A percentile compares a stretch with the other conserved stretches of the same genome.
Conservation (phyloP, 2,113 vertebrate species). For the Pavo muticus region DNA sequence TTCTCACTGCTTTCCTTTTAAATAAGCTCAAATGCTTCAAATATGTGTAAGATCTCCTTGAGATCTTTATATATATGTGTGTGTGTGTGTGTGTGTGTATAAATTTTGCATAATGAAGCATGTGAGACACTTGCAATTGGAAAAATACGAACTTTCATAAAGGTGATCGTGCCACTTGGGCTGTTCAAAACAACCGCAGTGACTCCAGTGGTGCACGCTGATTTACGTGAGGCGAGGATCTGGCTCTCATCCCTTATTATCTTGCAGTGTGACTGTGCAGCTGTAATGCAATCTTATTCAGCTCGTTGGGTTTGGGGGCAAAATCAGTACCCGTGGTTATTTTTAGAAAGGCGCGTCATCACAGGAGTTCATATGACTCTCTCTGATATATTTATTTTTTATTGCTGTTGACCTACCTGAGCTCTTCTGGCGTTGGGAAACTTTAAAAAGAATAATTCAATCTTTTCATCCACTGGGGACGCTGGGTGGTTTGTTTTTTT, state of each 20-base stretch:
- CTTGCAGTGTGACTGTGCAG: conserved; percentile 30
- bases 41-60: neutral
- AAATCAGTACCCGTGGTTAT: conserved; percentile 27
- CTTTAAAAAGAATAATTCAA: neutral
- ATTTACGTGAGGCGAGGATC: conserved; percentile 42
- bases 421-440: conserved; percentile 3
- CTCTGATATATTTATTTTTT: conserved; percentile 16
- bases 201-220: conserved; percentile 15
- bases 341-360: conserved; percentile 27
- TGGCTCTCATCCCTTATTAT: conserved; percentile 33
- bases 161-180: neutral
- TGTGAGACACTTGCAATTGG: conserved; percentile 1
- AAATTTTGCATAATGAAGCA: conserved; percentile 50
- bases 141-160: conserved; percentile 46
- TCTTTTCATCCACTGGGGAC: neutral
- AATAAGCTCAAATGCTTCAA: too few relatives aligned
- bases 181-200: conserved; percentile 43
- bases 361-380: neutral
- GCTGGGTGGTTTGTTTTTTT: neutral
- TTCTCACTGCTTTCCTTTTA: neutral
- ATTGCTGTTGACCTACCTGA: conserved; percentile 35
- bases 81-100: too few relatives aligned
- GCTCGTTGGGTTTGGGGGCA: neutral
- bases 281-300: conserved; percentile 30
- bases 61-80: neutral